Conservation (phyloP, 2,797 vertebrate genomes). For the Coluber constrictor region DNA sequence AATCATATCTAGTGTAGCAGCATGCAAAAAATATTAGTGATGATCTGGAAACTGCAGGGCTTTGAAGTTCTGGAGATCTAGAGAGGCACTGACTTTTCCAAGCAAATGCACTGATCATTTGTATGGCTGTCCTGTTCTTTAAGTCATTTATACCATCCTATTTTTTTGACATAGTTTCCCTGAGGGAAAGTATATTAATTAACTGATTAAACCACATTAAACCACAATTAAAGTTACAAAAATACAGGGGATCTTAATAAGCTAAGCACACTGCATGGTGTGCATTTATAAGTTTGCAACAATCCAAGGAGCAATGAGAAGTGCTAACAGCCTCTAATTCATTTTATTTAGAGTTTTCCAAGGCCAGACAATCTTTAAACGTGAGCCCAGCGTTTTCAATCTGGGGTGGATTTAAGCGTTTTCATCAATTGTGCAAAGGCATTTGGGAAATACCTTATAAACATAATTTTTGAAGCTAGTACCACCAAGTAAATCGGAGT, state of each 20-base stretch:
- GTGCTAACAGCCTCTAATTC: background rate
- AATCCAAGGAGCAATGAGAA: fast-evolving
- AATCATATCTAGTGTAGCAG: conserved; percentile 56
- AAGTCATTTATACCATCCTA: background rate
- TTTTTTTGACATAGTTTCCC: background rate
- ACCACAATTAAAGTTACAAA: background rate
- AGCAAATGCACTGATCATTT: conserved; percentile 9
- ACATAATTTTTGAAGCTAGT: background rate
- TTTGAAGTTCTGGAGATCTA: conserved; percentile 61
- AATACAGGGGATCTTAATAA: background rate
- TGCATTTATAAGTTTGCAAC: fast-evolving
- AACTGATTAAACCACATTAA: background rate
- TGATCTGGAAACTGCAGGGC: conserved; percentile 47
- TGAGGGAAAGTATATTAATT: background rate
- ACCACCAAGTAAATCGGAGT: background rate
- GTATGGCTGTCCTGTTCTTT: background rate
- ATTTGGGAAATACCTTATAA: background rate
- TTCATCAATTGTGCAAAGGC: fast-evolving
- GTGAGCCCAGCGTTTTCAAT: background rate
- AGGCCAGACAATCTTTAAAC: background rate
- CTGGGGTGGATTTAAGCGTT: background rate
- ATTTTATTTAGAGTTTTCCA: background rate
- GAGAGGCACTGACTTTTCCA: conserved; percentile 56
- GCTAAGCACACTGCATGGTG: background rate
- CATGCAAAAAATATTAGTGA: conserved; percentile 79